Percentiles rank a stretch among this genome's conserved stretches.
Evolutionary conservation across 2,113 vertebrate species (phyloP).

Genomic region (Xenus cinereus): DNA sequence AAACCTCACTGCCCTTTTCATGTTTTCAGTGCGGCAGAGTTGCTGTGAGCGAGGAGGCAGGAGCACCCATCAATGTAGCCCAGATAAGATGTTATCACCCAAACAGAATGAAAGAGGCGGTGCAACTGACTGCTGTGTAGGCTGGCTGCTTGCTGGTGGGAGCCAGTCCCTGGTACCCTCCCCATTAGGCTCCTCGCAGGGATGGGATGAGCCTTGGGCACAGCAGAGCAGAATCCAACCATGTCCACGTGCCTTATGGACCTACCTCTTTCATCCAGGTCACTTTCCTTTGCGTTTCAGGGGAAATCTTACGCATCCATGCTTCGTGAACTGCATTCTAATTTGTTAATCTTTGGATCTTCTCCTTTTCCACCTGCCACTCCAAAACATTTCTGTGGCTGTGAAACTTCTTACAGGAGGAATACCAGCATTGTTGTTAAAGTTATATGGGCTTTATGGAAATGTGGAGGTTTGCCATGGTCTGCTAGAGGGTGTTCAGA

Average conservation of each 20-base stretch:
- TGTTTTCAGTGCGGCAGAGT: not conserved
- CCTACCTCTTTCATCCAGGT: not conserved
- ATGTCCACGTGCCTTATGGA: not conserved
- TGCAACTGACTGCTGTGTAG: not conserved
- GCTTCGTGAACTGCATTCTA: not conserved
- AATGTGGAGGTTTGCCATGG: not conserved
- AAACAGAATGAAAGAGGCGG: not conserved
- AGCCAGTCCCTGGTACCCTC: not conserved
- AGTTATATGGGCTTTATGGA: not conserved
- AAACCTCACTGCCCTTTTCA: not conserved
- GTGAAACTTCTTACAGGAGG: not conserved
- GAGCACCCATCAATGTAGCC: not conserved
- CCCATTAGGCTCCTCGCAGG: rapidly evolving
- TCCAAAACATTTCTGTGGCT: not conserved
- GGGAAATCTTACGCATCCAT: rapidly evolving
- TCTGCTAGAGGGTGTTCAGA: not conserved
- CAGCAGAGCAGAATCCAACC: not conserved
- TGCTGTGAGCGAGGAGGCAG: not conserved
- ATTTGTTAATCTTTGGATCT: not conserved
- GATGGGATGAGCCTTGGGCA: not conserved
- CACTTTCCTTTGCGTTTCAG: not conserved
- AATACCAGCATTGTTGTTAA: not conserved
- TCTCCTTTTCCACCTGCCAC: not conserved
- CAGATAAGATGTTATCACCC: not conserved
- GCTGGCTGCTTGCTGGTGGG: not conserved